Evolutionary conservation across 2,797 vertebrate species (phyloP).

Genomic region (Cyclura pinguis): DNA sequence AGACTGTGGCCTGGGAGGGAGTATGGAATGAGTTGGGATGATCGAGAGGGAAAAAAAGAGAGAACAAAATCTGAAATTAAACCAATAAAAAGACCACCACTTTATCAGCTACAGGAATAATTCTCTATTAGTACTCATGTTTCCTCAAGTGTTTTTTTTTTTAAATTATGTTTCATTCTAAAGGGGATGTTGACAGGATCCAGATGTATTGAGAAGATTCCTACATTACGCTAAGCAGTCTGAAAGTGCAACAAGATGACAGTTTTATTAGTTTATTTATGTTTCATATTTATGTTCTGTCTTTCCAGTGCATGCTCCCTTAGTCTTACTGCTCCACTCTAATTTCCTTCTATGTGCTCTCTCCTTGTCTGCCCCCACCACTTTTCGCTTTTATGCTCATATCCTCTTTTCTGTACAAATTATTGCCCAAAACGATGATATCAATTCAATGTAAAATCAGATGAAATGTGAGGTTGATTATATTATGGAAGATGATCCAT

Average conservation of each 20-base stretch:
- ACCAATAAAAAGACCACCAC: background rate
- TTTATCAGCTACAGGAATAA: background rate
- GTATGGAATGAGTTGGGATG: background rate
- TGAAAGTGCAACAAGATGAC: background rate
- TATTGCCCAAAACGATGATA: background rate
- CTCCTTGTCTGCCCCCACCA: background rate
- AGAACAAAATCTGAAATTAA: conserved; percentile 27
- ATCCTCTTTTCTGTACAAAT: background rate
- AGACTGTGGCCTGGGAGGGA: background rate
- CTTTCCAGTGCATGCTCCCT: background rate
- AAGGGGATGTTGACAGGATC: background rate
- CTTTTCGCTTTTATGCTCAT: background rate
- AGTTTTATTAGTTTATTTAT: background rate
- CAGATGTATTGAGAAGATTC: background rate
- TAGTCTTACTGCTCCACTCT: background rate
- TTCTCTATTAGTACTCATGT: background rate
- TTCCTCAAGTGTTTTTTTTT: too few species aligned
- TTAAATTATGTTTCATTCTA: background rate
- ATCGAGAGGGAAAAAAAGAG: background rate
- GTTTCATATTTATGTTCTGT: background rate
- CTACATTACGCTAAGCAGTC: background rate
- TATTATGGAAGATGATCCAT: background rate
- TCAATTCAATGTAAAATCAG: background rate
- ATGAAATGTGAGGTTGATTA: background rate
- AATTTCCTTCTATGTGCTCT: background rate